phyloP scores from a whole-genome alignment of 2,113 vertebrate genomes.

The Meriones unguiculatus region DNA sequence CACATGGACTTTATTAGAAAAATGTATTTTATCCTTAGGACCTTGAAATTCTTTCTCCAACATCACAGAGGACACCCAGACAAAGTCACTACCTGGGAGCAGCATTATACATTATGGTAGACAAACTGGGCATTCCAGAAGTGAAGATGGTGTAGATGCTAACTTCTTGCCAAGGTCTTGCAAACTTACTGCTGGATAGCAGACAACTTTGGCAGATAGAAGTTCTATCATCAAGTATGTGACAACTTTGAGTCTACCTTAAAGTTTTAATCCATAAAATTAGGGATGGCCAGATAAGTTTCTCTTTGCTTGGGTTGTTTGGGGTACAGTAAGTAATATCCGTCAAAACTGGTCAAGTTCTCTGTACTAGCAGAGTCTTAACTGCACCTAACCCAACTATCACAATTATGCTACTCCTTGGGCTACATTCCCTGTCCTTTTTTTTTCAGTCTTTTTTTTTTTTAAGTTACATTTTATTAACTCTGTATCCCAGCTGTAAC shows the following conservation, averaged over 20 bases:
- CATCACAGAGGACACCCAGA: background rate
- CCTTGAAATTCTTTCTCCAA: constrained; percentile 26
- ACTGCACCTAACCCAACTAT: no score
- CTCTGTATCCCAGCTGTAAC: no score
- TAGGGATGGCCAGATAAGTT: background rate
- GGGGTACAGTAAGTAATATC: background rate
- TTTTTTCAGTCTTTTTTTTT: no score
- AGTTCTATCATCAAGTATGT: background rate
- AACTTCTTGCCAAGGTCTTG: background rate
- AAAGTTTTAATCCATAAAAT: background rate
- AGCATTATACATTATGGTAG: background rate
- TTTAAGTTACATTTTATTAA: no score
- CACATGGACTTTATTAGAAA: constrained; percentile 30
- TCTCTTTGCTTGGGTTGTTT: no score
- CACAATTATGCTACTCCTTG: no score
- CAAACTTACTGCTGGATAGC: background rate
- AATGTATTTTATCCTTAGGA: background rate
- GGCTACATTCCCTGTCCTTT: background rate
- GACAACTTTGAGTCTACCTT: background rate
- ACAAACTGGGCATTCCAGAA: background rate
- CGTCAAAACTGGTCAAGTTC: background rate
- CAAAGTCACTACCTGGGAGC: background rate
- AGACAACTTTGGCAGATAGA: background rate
- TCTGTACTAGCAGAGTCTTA: background rate
- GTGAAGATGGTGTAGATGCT: background rate